Percentiles rank a stretch among this genome's conserved stretches.
phyloP scores from a whole-genome alignment of 2,797 vertebrate species.

The Lophius americanus region DNA sequence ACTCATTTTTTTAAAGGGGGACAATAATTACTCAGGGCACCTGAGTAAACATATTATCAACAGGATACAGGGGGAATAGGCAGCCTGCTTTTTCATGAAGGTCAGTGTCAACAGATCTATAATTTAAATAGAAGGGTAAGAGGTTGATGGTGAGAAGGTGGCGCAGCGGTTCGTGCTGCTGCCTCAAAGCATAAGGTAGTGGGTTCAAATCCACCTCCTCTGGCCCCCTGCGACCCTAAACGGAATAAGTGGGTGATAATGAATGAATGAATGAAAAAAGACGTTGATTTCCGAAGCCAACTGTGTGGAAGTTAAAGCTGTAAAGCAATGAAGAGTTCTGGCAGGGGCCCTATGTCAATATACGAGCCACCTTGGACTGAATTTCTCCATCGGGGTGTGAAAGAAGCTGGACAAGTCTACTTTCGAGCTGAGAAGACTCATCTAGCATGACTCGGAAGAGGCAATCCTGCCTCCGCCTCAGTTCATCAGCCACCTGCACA shows the following conservation, averaged over 20 bases:
- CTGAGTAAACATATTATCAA: too few species aligned
- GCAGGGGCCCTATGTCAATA: slow-evolving; percentile 78
- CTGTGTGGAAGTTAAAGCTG: slow-evolving; percentile 38
- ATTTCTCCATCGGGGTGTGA: slow-evolving; percentile 87
- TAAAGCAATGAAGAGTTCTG: slow-evolving; percentile 6
- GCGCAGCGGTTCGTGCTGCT: too few species aligned
- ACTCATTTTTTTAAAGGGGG: not conserved
- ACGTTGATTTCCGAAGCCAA: slow-evolving; percentile 1
- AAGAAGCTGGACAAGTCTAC: slow-evolving; percentile 85
- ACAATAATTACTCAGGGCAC: too few species aligned
- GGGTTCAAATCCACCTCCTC: too few species aligned
- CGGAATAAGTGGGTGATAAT: too few species aligned
- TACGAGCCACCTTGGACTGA: slow-evolving; percentile 86
- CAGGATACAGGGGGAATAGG: not conserved
- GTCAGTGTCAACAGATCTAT: slow-evolving; percentile 17
- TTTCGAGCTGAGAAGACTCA: slow-evolving; percentile 82
- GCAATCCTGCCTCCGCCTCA: slow-evolving; percentile 81
- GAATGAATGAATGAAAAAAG: not conserved
- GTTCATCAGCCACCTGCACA: slow-evolving; percentile 60
- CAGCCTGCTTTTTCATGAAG: slow-evolving; percentile 11
- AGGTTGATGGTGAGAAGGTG: slow-evolving; percentile 7
- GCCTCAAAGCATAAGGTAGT: too few species aligned
- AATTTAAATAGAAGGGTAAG: slow-evolving; percentile 21
- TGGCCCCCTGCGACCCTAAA: too few species aligned
- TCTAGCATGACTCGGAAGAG: slow-evolving; percentile 86